Conservation (phyloP, 2,888 invertebrate genomes). For the Gymnoscelis rufifasciata region DNA sequence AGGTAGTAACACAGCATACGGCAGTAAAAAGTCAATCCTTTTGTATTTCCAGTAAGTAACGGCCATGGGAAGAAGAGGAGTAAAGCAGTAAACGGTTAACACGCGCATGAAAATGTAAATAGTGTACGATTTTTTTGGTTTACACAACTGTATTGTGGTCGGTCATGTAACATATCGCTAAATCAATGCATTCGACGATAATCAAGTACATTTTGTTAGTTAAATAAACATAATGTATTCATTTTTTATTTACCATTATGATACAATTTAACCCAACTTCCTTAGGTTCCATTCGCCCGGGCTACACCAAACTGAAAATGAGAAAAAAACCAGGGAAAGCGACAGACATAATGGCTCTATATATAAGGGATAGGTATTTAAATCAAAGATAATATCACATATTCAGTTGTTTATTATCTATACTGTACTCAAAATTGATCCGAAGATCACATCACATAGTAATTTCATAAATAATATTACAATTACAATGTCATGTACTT, state of each 20-base stretch:
- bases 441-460: slow-evolving; percentile 86
- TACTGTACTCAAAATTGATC: slow-evolving; percentile 87
- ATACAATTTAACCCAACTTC: too few relatives aligned
- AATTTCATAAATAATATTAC: slow-evolving; percentile 81
- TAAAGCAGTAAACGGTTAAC: slow-evolving; percentile 54
- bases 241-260: too few relatives aligned
- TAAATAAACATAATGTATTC: too few relatives aligned
- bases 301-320: too few relatives aligned
- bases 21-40: slow-evolving; percentile 41
- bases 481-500: slow-evolving; percentile 80
- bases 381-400: slow-evolving; percentile 76
- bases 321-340: too few relatives aligned
- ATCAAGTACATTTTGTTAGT: too few relatives aligned
- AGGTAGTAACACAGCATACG: slow-evolving; percentile 54
- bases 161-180: neutral
- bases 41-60: slow-evolving; percentile 41
- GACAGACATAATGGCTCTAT: too few relatives aligned
- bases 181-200: neutral
- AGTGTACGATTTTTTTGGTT: too few relatives aligned
- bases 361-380: slow-evolving; percentile 15
- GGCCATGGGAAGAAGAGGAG: slow-evolving; percentile 44
- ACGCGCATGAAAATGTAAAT: too few relatives aligned
- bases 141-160: too few relatives aligned
- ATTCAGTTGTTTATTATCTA: slow-evolving; percentile 86
- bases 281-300: too few relatives aligned